Evolutionary conservation across 2,113 vertebrate species (phyloP).

Genomic region (Mesitornis unicolor): DNA sequence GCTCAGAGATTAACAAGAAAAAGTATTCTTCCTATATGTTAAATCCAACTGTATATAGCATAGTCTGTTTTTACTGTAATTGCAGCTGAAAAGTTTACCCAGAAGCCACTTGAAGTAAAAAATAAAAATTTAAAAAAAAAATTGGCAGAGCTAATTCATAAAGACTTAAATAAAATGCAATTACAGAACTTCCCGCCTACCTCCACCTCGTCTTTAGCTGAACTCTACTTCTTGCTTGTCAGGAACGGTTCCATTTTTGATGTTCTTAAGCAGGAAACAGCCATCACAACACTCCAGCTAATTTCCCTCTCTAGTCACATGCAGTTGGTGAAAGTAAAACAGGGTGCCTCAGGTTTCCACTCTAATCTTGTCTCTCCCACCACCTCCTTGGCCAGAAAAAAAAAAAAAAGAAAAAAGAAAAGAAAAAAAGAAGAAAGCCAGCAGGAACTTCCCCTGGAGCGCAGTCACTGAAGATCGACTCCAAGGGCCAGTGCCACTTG

Average conservation of each 20-base stretch:
- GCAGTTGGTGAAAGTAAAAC: neutral
- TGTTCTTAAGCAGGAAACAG: slow-evolving; percentile 47
- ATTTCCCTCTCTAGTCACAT: neutral
- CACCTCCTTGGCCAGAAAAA: neutral
- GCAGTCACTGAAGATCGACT: neutral
- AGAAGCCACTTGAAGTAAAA: slow-evolving; percentile 16
- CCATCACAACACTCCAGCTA: slow-evolving; percentile 42
- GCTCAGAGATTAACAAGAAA: neutral
- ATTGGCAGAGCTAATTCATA: slow-evolving; percentile 55
- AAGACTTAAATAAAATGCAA: slow-evolving; percentile 59
- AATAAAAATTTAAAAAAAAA: neutral
- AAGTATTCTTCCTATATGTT: neutral
- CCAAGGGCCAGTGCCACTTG: neutral
- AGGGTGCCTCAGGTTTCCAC: neutral
- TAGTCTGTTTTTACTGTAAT: neutral
- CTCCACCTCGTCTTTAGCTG: slow-evolving; percentile 40
- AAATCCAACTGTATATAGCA: neutral
- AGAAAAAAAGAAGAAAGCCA: neutral
- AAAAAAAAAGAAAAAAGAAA: neutral
- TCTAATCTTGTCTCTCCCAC: neutral
- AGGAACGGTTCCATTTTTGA: slow-evolving; percentile 27
- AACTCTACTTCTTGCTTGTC: slow-evolving; percentile 31
- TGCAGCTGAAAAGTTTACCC: slow-evolving; percentile 24
- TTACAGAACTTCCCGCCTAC: slow-evolving; percentile 58
- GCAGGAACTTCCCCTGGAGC: neutral